phyloP scores from a whole-genome alignment of 2,797 vertebrate species.

The Coregonus ussuriensis region DNA sequence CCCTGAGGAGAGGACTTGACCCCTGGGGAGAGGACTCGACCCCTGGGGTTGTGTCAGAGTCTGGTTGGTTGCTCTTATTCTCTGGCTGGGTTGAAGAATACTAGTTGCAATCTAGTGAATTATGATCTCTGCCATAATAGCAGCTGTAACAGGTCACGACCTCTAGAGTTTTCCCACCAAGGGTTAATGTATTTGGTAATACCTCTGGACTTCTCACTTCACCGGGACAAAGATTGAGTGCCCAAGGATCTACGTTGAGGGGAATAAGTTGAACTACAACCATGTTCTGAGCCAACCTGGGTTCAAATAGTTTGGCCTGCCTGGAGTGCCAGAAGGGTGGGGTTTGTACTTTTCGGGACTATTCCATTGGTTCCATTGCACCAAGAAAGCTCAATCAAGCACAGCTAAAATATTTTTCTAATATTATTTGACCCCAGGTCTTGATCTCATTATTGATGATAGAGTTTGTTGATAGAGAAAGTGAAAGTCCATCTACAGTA shows the following conservation, averaged over 20 bases:
- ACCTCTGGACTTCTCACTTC: constrained; percentile 2
- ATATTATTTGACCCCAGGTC: too few species aligned
- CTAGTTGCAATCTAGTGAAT: not conserved
- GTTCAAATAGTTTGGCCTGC: too few species aligned
- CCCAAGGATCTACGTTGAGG: not conserved
- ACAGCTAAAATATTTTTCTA: too few species aligned
- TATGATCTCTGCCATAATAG: not conserved
- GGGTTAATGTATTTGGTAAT: constrained; percentile 28
- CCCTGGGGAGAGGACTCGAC: not conserved
- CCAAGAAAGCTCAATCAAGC: too few species aligned
- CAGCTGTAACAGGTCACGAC: constrained; percentile 44
- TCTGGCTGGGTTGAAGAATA: not conserved
- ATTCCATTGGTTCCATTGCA: too few species aligned
- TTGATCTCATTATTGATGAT: too few species aligned
- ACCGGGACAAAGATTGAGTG: not conserved
- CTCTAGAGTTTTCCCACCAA: constrained; percentile 12
- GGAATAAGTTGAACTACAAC: constrained; percentile 1
- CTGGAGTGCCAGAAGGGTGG: too few species aligned
- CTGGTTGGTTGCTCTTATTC: not conserved
- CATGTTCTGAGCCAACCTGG: too few species aligned
- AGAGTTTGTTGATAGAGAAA: too few species aligned
- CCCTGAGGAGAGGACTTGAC: too few species aligned
- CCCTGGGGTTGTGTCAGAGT: not conserved
- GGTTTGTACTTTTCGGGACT: too few species aligned
- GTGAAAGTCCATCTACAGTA: too few species aligned